Evolutionary conservation across 2,113 vertebrate species (phyloP).

Genomic region (Axis porcinus): DNA sequence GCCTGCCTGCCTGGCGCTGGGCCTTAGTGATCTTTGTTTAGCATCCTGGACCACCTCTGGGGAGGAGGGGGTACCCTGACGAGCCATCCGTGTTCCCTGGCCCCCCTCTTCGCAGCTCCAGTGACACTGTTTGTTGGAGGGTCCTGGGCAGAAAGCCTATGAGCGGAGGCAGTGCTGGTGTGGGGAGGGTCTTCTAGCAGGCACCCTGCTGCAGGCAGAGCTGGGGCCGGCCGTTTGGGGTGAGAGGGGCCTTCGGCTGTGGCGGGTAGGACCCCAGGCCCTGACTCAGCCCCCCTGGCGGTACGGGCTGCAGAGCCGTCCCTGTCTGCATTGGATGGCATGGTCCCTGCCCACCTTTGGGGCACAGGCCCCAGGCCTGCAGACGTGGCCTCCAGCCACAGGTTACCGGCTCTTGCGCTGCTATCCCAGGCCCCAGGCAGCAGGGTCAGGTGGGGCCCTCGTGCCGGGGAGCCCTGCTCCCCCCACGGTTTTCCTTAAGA

Average conservation of each 20-base stretch:
- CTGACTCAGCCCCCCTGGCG: background rate
- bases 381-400: background rate
- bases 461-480: no score
- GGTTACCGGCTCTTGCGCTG: no score
- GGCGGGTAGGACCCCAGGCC: background rate
- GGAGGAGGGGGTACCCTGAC: background rate
- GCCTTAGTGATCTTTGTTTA: background rate
- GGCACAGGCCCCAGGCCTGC: background rate
- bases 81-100: accelerated
- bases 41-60: background rate
- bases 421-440: background rate
- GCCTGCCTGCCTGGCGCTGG: background rate
- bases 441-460: background rate
- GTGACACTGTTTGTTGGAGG: background rate
- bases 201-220: background rate
- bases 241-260: background rate
- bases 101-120: background rate
- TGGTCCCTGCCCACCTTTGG: no score
- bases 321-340: background rate
- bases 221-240: accelerated
- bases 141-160: background rate
- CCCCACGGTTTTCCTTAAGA: background rate
- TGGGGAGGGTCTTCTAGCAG: background rate
- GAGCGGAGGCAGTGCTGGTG: background rate
- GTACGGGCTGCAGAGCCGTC: background rate